phyloP scores from a whole-genome alignment of 2,888 invertebrate species.

The Pseudeuparius sepicola region DNA sequence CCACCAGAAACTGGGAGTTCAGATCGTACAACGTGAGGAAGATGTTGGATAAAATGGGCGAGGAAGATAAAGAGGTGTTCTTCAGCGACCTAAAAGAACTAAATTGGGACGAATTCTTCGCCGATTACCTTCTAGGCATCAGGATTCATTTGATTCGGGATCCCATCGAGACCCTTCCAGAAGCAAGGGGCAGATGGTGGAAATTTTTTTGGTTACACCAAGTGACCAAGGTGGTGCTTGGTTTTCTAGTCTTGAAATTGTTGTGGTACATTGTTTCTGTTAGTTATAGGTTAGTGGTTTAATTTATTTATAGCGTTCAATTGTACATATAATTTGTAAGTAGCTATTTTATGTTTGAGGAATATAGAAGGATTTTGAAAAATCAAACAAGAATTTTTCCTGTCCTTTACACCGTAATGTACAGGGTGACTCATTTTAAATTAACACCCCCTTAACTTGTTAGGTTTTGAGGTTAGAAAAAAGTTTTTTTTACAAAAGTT shows the following conservation, averaged over 20 bases:
- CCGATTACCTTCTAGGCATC: constrained; percentile 62
- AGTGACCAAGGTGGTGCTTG: constrained; percentile 14
- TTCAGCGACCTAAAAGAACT: constrained; percentile 64
- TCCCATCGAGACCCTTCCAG: constrained; percentile 54
- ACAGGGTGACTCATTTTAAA: too few species aligned
- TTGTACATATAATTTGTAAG: too few species aligned
- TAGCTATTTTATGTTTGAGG: too few species aligned
- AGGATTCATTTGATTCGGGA: constrained; percentile 72
- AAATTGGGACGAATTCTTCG: constrained; percentile 67
- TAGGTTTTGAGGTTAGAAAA: too few species aligned
- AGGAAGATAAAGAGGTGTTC: constrained; percentile 49
- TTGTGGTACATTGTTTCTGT: too few species aligned
- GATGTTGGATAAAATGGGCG: constrained; percentile 45
- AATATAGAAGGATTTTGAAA: too few species aligned
- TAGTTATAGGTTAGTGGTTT: too few species aligned
- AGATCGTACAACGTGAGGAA: constrained; percentile 49
- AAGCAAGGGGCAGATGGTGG: constrained; percentile 38
- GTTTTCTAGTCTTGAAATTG: constrained; percentile 14
- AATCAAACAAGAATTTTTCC: too few species aligned
- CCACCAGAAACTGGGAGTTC: constrained; percentile 60
- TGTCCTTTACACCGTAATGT: too few species aligned
- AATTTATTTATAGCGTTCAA: too few species aligned
- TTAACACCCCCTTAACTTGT: too few species aligned
- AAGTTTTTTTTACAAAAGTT: too few species aligned
- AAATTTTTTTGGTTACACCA: constrained; percentile 21